phyloP scores from a whole-genome alignment of 1,140 invertebrate genomes.

The Aphaenogaster rudis region DNA sequence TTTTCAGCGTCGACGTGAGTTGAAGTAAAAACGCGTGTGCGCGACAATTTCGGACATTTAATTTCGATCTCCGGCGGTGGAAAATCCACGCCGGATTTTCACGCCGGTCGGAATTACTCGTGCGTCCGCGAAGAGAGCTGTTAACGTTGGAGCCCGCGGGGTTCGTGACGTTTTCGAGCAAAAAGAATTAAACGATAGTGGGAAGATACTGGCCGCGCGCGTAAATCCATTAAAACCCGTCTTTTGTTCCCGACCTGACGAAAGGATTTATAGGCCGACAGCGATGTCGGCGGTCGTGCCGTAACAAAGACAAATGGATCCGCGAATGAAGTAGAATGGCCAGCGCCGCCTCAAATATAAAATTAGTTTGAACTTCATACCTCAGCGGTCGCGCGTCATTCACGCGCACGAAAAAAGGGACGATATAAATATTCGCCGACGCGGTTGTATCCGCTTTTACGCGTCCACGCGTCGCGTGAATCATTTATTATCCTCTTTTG shows the following conservation, averaged over 20 bases:
- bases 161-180: constrained; percentile 32
- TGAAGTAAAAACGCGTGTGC: constrained; percentile 28
- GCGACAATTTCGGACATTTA: constrained; percentile 47
- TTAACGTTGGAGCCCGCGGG: neutral
- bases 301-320: constrained; percentile 64
- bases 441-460: constrained; percentile 37
- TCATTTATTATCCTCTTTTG: constrained; percentile 79
- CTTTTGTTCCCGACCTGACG: constrained; percentile 57
- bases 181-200: constrained; percentile 50
- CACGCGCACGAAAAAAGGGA: constrained; percentile 2
- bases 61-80: constrained; percentile 29
- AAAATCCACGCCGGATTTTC: constrained; percentile 52
- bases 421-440: constrained; percentile 46
- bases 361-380: constrained; percentile 56
- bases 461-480: constrained; percentile 78
- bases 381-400: constrained; percentile 19
- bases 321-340: constrained; percentile 57
- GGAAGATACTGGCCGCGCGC: constrained; percentile 45
- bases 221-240: constrained; percentile 59
- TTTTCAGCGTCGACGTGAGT: neutral
- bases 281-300: constrained; percentile 33
- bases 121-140: constrained; percentile 4
- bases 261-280: constrained; percentile 62
- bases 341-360: constrained; percentile 50
- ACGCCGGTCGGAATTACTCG: constrained; percentile 23